A percentile compares a stretch with the other conserved stretches of the same genome.
phyloP scores from a whole-genome alignment of 2,888 invertebrate species.

The Ornithoptera alexandrae region DNA sequence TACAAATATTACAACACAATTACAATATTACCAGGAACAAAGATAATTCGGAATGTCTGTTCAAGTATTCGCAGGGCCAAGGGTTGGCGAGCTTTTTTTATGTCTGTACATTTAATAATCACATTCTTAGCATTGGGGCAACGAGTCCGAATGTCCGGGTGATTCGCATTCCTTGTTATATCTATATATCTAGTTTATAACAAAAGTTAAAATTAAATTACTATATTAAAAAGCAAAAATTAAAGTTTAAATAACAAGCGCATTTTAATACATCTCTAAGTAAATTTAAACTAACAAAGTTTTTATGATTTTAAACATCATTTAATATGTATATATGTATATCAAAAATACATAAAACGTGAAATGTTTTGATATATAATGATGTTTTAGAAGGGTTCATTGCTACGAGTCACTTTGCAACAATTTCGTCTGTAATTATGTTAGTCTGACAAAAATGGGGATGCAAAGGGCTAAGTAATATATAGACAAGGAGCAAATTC shows the following conservation, averaged over 20 bases:
- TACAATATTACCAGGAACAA: conserved; percentile 66
- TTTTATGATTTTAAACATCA: neutral
- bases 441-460: conserved; percentile 69
- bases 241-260: neutral
- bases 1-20: conserved; percentile 60
- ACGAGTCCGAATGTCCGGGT: conserved; percentile 69
- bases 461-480: conserved; percentile 35
- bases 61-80: conserved; percentile 64
- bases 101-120: conserved; percentile 75
- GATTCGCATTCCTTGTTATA: conserved; percentile 56
- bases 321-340: neutral
- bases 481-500: conserved; percentile 14
- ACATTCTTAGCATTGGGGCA: conserved; percentile 74
- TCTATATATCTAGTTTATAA: neutral
- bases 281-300: neutral
- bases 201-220: neutral
- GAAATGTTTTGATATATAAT: conserved; percentile 55
- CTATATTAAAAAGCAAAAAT: neutral
- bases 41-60: conserved; percentile 68
- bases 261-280: neutral
- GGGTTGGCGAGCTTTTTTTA: conserved; percentile 72
- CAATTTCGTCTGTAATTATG: conserved; percentile 74
- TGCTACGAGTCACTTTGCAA: conserved; percentile 72
- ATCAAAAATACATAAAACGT: neutral
- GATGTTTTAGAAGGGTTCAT: conserved; percentile 64